These are phyloP conservation scores for Drosophila neonasuta DNA, from an alignment of 2,888 invertebrate species.

Conservation along the genomic window DNA sequence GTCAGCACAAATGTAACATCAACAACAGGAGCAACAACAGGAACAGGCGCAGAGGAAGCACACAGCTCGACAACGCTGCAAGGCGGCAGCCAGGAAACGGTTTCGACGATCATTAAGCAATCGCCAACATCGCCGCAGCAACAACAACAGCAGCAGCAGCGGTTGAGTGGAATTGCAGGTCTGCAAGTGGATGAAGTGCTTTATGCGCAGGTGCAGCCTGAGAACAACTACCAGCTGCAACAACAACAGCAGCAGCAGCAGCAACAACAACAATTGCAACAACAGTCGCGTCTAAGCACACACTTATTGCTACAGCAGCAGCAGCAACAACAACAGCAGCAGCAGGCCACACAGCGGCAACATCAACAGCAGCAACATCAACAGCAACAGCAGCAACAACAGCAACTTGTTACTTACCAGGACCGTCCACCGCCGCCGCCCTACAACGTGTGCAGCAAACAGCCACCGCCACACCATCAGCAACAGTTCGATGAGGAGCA, in stretches of 20 bases:
- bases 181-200: slow-evolving; percentile 58
- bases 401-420: slow-evolving; percentile 47
- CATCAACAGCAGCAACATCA: slow-evolving; percentile 29
- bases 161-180: slow-evolving; percentile 34
- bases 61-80: slow-evolving; percentile 24
- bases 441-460: slow-evolving; percentile 57
- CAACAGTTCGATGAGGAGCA: slow-evolving; percentile 34
- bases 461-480: slow-evolving; percentile 1
- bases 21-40: neutral
- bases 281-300: slow-evolving; percentile 35
- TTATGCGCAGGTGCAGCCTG: slow-evolving; percentile 53
- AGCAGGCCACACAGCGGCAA: slow-evolving; percentile 15
- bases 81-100: slow-evolving; percentile 32
- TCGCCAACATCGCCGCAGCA: slow-evolving; percentile 47
- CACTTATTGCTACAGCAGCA: slow-evolving; percentile 31
- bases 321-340: slow-evolving; percentile 25
- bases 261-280: slow-evolving; percentile 36
- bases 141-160: slow-evolving; percentile 39
- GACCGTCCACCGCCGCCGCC: slow-evolving; percentile 69
- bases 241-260: slow-evolving; percentile 38
- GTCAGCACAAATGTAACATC: slow-evolving; percentile 17
- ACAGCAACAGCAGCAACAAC: slow-evolving; percentile 36
- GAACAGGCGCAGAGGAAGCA: slow-evolving; percentile 18
- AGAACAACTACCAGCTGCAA: slow-evolving; percentile 45
- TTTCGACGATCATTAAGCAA: slow-evolving; percentile 38